Base-by-base conservation (phyloP, 2,113 vertebrate genomes). In the Lynx canadensis region DNA sequence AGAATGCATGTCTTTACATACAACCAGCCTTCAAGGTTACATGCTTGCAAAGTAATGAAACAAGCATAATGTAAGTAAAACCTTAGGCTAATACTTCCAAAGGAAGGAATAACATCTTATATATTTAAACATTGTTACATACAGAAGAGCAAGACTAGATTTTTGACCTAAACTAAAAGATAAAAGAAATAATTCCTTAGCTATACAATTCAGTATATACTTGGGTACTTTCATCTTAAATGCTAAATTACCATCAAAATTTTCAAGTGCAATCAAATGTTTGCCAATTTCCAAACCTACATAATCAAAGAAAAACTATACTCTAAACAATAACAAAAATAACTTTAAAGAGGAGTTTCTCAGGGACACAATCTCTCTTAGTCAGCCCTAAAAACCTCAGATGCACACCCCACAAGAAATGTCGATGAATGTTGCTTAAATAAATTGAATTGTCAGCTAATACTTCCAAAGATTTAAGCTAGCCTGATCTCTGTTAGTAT, bases 91-190 rank as follows among this genome's bases (percentile, higher is more conserved):
- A 50, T 38, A 48, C 25, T 87, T 92, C 15, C 12, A 71, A 85
- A 45, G 68, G 48, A 81, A 66, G 18, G 5, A 87, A 66, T 87
- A 60, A 57, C 5, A 38, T 33, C 19, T 93, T 91, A 31, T 57
- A 52, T 60, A 89, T 18, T 78, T 36, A 95, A 60, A 65, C 13
- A 86, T 11, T 90, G 23, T 88, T 92, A 86, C 2, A 81, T 50
- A 94, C 19, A 81, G 66, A 69, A 80, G 83, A 83, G 27, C 31
- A n/a, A 45, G 2, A 81, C 36, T 36, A 73, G 55, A 86, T 87
- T 83, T 95, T 71, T 88, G 78, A 91, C 23, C 38, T 74, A 78
- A 95, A 84, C 23, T 76, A 87, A 95, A 97, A 93, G 76, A 86
- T 83, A 31, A 73, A 97, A 66, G 29, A 87, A 83, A 79, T 48